phyloP scores from a whole-genome alignment of 2,888 invertebrate genomes.

The Alcis repandata region DNA sequence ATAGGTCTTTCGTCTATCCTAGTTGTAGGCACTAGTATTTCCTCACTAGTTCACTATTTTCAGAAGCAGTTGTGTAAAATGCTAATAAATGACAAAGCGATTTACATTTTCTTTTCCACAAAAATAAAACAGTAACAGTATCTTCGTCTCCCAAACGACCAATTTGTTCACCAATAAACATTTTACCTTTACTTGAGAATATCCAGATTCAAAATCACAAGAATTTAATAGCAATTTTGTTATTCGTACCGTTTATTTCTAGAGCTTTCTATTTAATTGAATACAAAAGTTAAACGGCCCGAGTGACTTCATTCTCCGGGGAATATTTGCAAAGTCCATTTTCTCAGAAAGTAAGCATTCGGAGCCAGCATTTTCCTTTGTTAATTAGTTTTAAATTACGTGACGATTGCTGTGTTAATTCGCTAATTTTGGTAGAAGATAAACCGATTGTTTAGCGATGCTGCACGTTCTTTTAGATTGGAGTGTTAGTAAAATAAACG shows the following conservation, averaged over 20 bases:
- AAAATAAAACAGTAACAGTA: neutral
- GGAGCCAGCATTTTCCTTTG: slow-evolving; percentile 79
- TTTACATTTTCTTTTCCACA: neutral
- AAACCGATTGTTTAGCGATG: slow-evolving; percentile 49
- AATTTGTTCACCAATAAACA: slow-evolving; percentile 46
- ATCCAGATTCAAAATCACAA: slow-evolving; percentile 64
- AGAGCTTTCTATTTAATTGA: slow-evolving; percentile 83
- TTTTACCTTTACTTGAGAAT: slow-evolving; percentile 53
- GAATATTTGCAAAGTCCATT: slow-evolving; percentile 82
- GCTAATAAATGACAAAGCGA: neutral
- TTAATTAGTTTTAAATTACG: slow-evolving; percentile 85
- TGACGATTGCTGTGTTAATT: slow-evolving; percentile 81
- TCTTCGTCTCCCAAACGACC: slow-evolving; percentile 23
- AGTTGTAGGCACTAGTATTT: too few species aligned
- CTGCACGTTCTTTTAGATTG: slow-evolving; percentile 19
- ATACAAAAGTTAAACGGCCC: slow-evolving; percentile 82
- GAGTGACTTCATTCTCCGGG: slow-evolving; percentile 74
- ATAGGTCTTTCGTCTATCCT: too few species aligned
- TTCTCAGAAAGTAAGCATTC: slow-evolving; percentile 78
- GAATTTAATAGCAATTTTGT: slow-evolving; percentile 64
- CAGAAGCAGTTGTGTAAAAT: neutral
- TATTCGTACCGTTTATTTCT: slow-evolving; percentile 69
- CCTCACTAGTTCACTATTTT: too few species aligned
- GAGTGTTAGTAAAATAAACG: slow-evolving; percentile 1
- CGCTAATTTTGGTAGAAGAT: slow-evolving; percentile 70